phyloP scores from a whole-genome alignment of 2,888 invertebrate genomes.

The Caprella mutica region DNA sequence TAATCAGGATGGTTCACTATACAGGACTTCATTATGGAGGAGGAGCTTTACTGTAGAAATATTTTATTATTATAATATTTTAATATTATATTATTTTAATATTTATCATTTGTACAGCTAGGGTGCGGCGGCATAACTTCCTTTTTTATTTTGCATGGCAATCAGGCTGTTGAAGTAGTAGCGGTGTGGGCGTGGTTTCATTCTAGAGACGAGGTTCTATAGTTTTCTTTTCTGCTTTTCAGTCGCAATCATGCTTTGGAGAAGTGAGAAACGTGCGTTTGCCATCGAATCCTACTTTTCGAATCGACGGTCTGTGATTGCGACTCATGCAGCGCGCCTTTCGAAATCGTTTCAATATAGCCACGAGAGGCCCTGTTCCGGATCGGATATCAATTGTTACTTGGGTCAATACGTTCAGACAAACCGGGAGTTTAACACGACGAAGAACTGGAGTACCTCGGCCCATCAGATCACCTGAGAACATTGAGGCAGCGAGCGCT shows the following conservation, averaged over 20 bases:
- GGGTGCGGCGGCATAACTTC: not conserved
- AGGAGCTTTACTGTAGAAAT: too few relatives aligned
- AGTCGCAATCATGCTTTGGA: conserved; percentile 7
- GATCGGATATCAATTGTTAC: conserved; percentile 36
- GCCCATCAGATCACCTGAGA: conserved; percentile 36
- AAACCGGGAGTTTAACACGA: conserved; percentile 33
- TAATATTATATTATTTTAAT: too few relatives aligned
- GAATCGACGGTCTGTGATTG: not conserved
- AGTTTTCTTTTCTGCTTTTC: not conserved
- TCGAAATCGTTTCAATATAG: conserved; percentile 33
- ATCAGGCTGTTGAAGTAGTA: not conserved
- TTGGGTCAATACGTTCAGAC: conserved; percentile 36
- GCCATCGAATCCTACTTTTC: conserved; percentile 31
- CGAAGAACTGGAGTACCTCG: conserved; percentile 34
- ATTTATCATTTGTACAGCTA: too few relatives aligned
- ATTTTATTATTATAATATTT: too few relatives aligned
- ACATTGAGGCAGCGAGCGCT: conserved; percentile 36
- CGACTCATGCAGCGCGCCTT: not conserved
- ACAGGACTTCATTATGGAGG: too few relatives aligned
- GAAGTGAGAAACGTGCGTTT: conserved; percentile 1
- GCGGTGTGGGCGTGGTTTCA: not conserved
- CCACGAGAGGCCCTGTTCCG: conserved; percentile 35
- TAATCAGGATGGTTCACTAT: too few relatives aligned
- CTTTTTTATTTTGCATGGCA: not conserved
- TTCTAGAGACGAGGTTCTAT: not conserved